Percentiles rank a stretch among this genome's conserved stretches.
These are phyloP conservation scores for Xiphophorus couchianus DNA, from an alignment of 2,113 vertebrate species.

Conservation along the genomic window DNA sequence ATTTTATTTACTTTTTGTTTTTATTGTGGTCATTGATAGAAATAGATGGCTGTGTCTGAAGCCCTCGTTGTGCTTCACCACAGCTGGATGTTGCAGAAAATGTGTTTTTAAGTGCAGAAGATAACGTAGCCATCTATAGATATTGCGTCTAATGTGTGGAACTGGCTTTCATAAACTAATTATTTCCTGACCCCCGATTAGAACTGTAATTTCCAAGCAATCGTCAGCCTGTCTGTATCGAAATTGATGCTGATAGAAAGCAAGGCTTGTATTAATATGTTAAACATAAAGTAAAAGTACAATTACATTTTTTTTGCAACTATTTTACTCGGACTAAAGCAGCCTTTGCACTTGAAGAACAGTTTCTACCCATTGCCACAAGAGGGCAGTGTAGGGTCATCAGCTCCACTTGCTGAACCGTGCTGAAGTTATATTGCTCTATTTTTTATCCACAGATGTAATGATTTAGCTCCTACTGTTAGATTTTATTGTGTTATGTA, in stretches of 20 bases:
- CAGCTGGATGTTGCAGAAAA: background rate
- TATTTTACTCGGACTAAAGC: background rate
- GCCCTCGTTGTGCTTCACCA: background rate
- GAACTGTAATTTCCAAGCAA: conserved; percentile 7
- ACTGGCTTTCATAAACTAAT: conserved; percentile 6
- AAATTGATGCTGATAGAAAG: background rate
- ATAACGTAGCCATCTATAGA: background rate
- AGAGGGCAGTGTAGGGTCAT: conserved; percentile 56
- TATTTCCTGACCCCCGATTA: conserved; percentile 35
- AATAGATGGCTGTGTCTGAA: background rate
- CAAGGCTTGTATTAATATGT: background rate
- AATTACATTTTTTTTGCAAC: too few relatives aligned
- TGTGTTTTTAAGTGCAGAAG: too few relatives aligned
- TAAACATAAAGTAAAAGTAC: background rate
- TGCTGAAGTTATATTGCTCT: too few relatives aligned
- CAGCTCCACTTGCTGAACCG: background rate
- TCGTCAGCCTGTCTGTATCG: conserved; percentile 1
- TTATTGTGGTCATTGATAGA: background rate
- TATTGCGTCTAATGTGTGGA: background rate
- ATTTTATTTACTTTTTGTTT: too few relatives aligned
- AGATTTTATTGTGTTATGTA: background rate
- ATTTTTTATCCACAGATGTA: background rate
- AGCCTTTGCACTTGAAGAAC: background rate
- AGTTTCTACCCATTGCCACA: conserved; percentile 47
- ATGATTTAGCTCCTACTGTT: background rate